A percentile compares a stretch with the other conserved stretches of the same genome.
Conservation (phyloP, 53 echinoderm and acorn worm species). For the Echinarachnius parma region DNA sequence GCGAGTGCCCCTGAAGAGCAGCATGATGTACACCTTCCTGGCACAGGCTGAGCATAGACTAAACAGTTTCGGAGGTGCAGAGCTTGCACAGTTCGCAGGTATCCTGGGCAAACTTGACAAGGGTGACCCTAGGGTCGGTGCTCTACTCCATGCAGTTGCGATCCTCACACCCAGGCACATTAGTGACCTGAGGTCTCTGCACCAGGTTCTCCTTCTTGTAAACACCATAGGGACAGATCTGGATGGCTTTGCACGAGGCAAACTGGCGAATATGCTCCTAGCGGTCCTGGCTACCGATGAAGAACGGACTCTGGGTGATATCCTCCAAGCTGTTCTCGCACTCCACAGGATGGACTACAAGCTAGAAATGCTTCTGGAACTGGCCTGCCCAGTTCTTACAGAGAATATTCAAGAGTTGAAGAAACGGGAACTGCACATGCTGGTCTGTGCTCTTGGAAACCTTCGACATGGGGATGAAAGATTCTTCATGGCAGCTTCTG, state of each 20-base stretch:
- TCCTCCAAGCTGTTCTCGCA: constrained; percentile 7
- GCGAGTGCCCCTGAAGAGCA: constrained; percentile 24
- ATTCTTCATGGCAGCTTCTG: constrained; percentile 24
- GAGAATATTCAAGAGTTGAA: not conserved
- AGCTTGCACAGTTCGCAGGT: constrained; percentile 30
- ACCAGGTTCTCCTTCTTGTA: not conserved
- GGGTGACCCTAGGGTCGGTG: constrained; percentile 6
- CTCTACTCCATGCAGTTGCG: constrained; percentile 4
- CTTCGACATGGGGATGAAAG: not conserved
- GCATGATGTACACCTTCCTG: constrained; percentile 30
- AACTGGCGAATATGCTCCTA: constrained; percentile 33
- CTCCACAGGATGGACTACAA: constrained; percentile 23
- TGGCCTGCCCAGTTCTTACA: constrained; percentile 9
- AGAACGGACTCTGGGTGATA: constrained; percentile 10
- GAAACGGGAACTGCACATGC: not conserved
- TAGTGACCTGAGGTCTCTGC: not conserved
- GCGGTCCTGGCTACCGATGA: constrained; percentile 25
- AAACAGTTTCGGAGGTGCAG: constrained; percentile 3
- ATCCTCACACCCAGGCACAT: constrained; percentile 21
- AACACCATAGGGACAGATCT: not conserved
- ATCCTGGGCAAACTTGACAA: constrained; percentile 4
- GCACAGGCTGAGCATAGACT: constrained; percentile 30
- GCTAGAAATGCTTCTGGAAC: constrained; percentile 24
- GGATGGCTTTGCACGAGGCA: constrained; percentile 1
- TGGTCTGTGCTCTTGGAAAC: constrained; percentile 17